Conservation (phyloP, 2,797 vertebrate genomes). For the Glossophaga mutica region DNA sequence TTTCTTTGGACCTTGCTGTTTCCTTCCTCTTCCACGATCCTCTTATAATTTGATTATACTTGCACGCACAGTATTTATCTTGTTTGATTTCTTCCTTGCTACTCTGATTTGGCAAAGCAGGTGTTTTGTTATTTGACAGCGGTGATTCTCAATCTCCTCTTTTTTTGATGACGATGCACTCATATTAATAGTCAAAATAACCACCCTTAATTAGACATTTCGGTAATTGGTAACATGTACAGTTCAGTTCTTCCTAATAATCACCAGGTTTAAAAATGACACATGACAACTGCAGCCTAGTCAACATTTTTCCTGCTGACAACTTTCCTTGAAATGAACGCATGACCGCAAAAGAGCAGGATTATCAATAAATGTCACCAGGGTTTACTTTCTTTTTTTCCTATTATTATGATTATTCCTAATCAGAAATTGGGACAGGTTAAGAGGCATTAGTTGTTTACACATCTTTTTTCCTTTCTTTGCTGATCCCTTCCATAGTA, state of each 20-base stretch:
- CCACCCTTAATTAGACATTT: constrained; percentile 50
- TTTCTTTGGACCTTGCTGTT: background rate
- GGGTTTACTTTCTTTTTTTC: constrained; percentile 37
- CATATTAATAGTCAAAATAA: constrained; percentile 63
- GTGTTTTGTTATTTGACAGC: background rate
- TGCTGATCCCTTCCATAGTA: background rate
- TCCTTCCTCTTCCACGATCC: background rate
- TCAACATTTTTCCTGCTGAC: constrained; percentile 49
- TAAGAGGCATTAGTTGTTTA: background rate
- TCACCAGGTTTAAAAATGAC: constrained; percentile 55
- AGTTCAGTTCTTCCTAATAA: constrained; percentile 55
- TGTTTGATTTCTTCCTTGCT: background rate
- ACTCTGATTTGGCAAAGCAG: background rate
- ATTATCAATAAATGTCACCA: constrained; percentile 18
- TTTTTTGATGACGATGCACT: background rate
- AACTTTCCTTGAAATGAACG: constrained; percentile 50
- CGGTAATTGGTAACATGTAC: constrained; percentile 40
- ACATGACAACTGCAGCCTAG: constrained; percentile 23
- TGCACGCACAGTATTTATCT: background rate
- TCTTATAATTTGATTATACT: background rate
- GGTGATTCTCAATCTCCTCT: background rate
- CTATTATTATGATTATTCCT: background rate
- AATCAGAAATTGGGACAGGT: constrained; percentile 23
- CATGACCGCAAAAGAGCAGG: background rate
- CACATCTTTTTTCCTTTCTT: constrained; percentile 32